Evolutionary conservation across 2,113 vertebrate species (phyloP).

Genomic region (Microtus ochrogaster): DNA sequence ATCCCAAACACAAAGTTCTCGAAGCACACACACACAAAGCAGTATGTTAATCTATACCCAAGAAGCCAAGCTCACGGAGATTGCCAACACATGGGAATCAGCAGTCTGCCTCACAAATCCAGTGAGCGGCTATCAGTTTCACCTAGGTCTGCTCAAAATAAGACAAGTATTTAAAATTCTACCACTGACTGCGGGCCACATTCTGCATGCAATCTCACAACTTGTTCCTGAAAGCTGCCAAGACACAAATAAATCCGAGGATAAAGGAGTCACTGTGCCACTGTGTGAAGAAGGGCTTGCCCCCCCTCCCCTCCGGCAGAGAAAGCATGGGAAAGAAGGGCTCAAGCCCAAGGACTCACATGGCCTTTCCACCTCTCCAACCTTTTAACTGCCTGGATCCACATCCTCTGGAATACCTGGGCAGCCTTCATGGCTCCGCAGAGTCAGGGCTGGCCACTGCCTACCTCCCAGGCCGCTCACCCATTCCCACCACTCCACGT

Average conservation of each 20-base stretch:
- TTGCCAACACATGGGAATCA: neutral
- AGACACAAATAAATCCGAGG: neutral
- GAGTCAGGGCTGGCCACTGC: slow-evolving; percentile 72
- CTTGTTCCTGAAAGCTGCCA: slow-evolving; percentile 21
- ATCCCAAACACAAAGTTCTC: neutral
- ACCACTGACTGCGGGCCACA: neutral
- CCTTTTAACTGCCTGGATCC: slow-evolving; percentile 93
- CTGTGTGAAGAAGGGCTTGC: slow-evolving; percentile 7
- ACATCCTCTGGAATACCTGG: slow-evolving; percentile 91
- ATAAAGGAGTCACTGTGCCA: slow-evolving; percentile 63
- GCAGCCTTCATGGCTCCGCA: slow-evolving; percentile 91
- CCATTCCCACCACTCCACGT: slow-evolving; percentile 87
- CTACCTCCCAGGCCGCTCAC: slow-evolving; percentile 83
- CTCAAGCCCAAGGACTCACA: slow-evolving; percentile 88
- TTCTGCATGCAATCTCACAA: neutral
- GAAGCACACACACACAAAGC: neutral
- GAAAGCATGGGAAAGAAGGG: slow-evolving; percentile 34
- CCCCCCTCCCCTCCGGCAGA: slow-evolving; percentile 9
- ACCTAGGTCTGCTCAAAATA: neutral
- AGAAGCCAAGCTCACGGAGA: neutral
- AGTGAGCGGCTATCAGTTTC: neutral
- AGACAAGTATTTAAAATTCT: slow-evolving; percentile 39
- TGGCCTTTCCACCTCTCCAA: slow-evolving; percentile 92
- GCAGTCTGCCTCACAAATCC: neutral
- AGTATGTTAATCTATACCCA: neutral